Base-by-base conservation (phyloP, 2,888 invertebrate species). In the Microchrysa polita region DNA sequence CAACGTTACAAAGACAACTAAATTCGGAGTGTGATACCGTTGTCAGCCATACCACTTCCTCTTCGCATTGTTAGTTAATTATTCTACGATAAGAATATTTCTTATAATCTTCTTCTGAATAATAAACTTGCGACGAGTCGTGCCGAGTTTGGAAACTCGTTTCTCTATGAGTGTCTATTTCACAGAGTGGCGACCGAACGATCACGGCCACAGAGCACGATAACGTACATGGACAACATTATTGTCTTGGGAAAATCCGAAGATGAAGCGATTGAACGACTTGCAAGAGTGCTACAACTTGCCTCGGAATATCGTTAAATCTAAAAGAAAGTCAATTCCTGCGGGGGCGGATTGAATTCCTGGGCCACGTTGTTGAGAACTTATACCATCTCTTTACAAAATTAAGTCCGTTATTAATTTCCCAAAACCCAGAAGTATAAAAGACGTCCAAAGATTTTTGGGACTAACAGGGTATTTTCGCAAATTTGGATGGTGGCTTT, bases 401-500 rank as follows among this genome's bases (percentile, higher is more conserved):
- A 76, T 74, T 20, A 22, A 40, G 40, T 78, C 78, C 0, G 77
- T 79, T 9, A 34, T 65, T 23, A 69, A 75, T 1, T 80, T 78
- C 72, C 79, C 78, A 10, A 61, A 44, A 5, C 79, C 80, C 1
- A 73, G 55, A 18, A 78, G 75, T 44, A 72, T 78, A 2, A 78
- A 79, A 55, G 74, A 79, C 22, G 59, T 80, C 0, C 73, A 78
- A 42, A 77, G 78, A 67, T 80, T 80, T 72, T 55, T 80, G 9
- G 80, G 79, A 0, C 60, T 81, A 57, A 73, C 77, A 1, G 77
- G 78, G 22, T 78, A 77, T 72, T 80, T 80, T 23, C 27, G 79
- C n/a, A 77, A 76, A 57, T 79, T 79, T 72, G 75, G 18, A 18
- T 53, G 53, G 53, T 0, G 34, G 9, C 18, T 2, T 5, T 20